Base-by-base conservation (phyloP, 1,140 invertebrate species). In the Epicauta chinensis region DNA sequence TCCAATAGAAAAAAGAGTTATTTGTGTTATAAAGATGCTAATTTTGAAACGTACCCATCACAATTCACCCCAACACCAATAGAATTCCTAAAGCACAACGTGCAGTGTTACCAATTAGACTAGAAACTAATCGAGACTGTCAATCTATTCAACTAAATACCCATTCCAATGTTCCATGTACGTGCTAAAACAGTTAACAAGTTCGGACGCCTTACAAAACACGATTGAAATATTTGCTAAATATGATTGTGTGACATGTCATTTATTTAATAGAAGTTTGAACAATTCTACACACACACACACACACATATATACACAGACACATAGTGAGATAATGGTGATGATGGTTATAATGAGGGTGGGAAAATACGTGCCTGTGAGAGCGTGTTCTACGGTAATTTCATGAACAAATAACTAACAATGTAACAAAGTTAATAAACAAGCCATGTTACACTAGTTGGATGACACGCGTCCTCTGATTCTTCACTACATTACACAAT, bases 341-440 rank as follows among this genome's bases (percentile, higher is more conserved):
- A 23, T 23, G 7, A 23, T 23, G 23, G 7, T 23, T 3, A 23
- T 23, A 23, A 7, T 23, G 23, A 7, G 4, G 23, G 23, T 38
- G 47, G 49, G 56, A 23, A 23, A 42, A 42, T 51, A 51, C 56
- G 46, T 58, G 56, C 56, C 51, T 54, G 2, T 39, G 56, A 51
- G 54, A 50, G 39, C 43, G 43, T 36, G 29, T 43, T 58, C 43
- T 39, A 23, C 23, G 23, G 46, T 58, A 58, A 58, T 58, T 58
- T 54, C 7, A 47, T 16, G 55, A 57, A 57, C 55, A 49, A 23
- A 51, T 47, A 58, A 54, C 56, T 58, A 58, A 58, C 56, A 54
- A 58, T 58, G 45, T 58, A 58, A 58, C 56, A 54, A 58, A 58
- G 56, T 58, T 58, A 58, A 58, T 58, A 54, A 53, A 51, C 51